A percentile compares a stretch with the other conserved stretches of the same genome.
These are phyloP conservation scores for Metridium senile DNA, from an alignment of 92 coral and sea anemone species.

Conservation along the genomic window DNA sequence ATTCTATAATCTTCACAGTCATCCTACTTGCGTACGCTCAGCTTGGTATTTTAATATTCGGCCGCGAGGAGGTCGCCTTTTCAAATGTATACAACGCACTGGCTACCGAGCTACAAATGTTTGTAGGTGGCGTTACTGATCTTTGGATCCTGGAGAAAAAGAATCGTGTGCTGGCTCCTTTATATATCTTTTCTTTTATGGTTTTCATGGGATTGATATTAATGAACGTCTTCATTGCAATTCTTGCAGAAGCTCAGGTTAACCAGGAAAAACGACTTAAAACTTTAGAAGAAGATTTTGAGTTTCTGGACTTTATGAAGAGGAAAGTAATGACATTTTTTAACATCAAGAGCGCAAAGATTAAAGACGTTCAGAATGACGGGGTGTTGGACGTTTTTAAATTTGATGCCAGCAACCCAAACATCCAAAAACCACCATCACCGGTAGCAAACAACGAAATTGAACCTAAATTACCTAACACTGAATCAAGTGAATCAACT, in stretches of 20 bases:
- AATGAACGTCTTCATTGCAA: conserved; percentile 57
- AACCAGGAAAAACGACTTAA: conserved; percentile 8
- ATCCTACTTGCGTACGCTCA: conserved; percentile 64
- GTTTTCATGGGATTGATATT: conserved; percentile 49
- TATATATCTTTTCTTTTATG: conserved; percentile 51
- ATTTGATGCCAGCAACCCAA: too few relatives aligned
- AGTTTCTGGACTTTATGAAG: conserved; percentile 24
- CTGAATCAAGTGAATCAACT: not conserved
- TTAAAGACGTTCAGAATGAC: not conserved
- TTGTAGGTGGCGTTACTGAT: conserved; percentile 60
- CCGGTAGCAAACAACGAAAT: not conserved
- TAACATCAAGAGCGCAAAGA: not conserved
- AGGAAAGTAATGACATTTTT: conserved; percentile 4
- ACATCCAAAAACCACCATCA: not conserved
- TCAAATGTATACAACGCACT: conserved; percentile 44
- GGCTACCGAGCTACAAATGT: conserved; percentile 57
- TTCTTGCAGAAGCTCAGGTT: conserved; percentile 37
- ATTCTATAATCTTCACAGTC: conserved; percentile 49
- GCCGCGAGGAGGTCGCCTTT: conserved; percentile 35
- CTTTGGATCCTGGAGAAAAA: conserved; percentile 31
- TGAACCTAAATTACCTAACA: not conserved
- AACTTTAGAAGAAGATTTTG: not conserved
- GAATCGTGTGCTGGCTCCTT: conserved; percentile 52
- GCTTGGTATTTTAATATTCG: conserved; percentile 65
- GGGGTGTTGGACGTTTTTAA: too few relatives aligned